Evolutionary conservation across 2,888 invertebrate species (phyloP), one percentile per base, ranked within the genome.

Genomic region (Caenorhabditis doughertyi): DNA sequence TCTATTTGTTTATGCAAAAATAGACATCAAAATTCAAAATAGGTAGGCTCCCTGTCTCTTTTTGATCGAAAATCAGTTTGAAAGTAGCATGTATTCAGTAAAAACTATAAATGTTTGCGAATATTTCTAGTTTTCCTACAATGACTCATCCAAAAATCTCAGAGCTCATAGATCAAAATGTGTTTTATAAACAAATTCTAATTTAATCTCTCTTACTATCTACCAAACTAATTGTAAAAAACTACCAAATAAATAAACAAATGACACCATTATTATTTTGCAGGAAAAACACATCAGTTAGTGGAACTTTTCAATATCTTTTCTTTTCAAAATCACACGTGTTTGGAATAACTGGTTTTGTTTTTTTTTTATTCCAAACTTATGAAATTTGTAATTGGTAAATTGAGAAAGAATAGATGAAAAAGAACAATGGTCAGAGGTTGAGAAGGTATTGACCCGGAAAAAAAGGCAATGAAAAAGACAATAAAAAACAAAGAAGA

Each of bases 391-490:
- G 23, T 27, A 44, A 49, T 47, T 64, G 27, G 58, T 4, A 60
- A 35, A 23, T 7, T 16, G 35, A 25, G 21, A 39, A 42, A 23
- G 23, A 27, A 29, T 9, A 9, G 32, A 42, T 32, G 53, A n/a
- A 18, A 25, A 27, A 27, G 64, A 64, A 47, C 47, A 64, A 64
- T 64, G 64, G 44, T 47, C 44, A 58, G n/a, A n/a, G n/a, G n/a
- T n/a, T n/a, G n/a, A n/a, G 39, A 29, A 32, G 0, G n/a, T 11
- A 18, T 29, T 9, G 29, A 64, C 47, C 64, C 64, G 49, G 64
- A 64, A 64, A 49, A 32, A 49, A 49, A 25, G 7, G 3, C 25
- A 62, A 11, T 29, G 21, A 23, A 18, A 60, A 27, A 62, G n/a
- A 47, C n/a, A 64, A 64, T 64, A 18, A 29, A n/a, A 27, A 44